phyloP scores from a whole-genome alignment of 2,888 invertebrate species.

The Cerastoderma edule region DNA sequence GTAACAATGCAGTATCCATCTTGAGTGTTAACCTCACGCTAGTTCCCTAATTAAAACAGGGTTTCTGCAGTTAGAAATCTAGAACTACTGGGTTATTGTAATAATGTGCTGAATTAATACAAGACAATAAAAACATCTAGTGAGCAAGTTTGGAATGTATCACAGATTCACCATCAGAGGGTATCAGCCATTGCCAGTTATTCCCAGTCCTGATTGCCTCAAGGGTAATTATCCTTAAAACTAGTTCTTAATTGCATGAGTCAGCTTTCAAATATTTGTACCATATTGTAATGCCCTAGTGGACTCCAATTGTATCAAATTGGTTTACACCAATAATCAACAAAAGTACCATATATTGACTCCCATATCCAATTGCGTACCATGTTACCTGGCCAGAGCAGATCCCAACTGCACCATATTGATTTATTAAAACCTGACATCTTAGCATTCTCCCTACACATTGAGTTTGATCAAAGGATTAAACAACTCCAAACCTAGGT shows the following conservation, averaged over 20 bases:
- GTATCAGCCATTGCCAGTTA: conserved; percentile 9
- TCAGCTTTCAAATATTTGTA: too few relatives aligned
- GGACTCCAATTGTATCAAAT: too few relatives aligned
- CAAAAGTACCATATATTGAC: too few relatives aligned
- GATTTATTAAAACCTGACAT: background rate
- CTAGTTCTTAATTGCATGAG: too few relatives aligned
- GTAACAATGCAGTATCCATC: background rate
- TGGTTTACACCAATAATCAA: too few relatives aligned
- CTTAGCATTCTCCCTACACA: too few relatives aligned
- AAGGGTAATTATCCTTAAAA: too few relatives aligned
- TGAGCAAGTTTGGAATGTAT: background rate
- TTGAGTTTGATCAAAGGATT: too few relatives aligned
- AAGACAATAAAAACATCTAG: conserved; percentile 11
- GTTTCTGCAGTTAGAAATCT: conserved; percentile 4
- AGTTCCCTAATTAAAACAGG: background rate
- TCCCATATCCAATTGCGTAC: too few relatives aligned
- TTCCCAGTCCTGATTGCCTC: too few relatives aligned
- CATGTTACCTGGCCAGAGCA: background rate
- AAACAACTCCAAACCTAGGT: too few relatives aligned
- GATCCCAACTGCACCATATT: background rate
- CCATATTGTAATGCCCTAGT: too few relatives aligned
- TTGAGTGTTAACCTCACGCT: background rate
- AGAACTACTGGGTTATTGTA: conserved; percentile 9
- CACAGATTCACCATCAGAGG: conserved; percentile 24
- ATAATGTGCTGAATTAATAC: conserved; percentile 14